Conservation (phyloP, 2,888 invertebrate genomes). For the Eutolmus rufibarbis region DNA sequence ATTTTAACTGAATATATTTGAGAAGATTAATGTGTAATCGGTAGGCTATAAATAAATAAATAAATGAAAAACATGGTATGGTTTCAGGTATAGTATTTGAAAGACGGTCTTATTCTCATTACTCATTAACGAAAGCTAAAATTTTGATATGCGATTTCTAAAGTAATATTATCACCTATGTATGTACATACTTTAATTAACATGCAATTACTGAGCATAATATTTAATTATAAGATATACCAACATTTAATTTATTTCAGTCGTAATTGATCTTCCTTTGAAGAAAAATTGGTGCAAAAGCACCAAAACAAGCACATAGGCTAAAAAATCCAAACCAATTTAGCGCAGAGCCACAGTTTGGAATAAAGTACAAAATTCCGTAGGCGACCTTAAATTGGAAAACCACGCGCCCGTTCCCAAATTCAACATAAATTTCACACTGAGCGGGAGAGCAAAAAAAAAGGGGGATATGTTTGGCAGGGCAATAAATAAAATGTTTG, state of each 20-base stretch:
- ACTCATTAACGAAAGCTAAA: too few relatives aligned
- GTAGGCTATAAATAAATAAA: too few relatives aligned
- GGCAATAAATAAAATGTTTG: background rate
- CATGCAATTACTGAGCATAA: background rate
- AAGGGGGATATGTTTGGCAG: background rate
- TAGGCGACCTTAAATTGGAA: background rate
- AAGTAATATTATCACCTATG: too few relatives aligned
- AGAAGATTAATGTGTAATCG: too few relatives aligned
- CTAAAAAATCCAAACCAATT: background rate
- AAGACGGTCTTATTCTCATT: too few relatives aligned
- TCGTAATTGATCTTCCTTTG: background rate
- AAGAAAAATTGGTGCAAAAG: background rate
- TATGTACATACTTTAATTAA: too few relatives aligned
- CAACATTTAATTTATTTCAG: background rate
- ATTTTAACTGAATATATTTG: too few relatives aligned
- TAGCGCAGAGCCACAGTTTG: background rate
- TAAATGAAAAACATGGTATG: too few relatives aligned
- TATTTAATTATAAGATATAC: background rate
- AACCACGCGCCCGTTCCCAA: background rate
- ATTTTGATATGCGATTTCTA: too few relatives aligned
- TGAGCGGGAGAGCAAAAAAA: background rate
- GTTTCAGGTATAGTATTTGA: too few relatives aligned
- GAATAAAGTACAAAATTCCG: background rate
- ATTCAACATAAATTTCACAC: background rate
- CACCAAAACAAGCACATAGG: background rate